phyloP scores from a whole-genome alignment of 2,888 invertebrate genomes.

The Drosophila niveifrons region DNA sequence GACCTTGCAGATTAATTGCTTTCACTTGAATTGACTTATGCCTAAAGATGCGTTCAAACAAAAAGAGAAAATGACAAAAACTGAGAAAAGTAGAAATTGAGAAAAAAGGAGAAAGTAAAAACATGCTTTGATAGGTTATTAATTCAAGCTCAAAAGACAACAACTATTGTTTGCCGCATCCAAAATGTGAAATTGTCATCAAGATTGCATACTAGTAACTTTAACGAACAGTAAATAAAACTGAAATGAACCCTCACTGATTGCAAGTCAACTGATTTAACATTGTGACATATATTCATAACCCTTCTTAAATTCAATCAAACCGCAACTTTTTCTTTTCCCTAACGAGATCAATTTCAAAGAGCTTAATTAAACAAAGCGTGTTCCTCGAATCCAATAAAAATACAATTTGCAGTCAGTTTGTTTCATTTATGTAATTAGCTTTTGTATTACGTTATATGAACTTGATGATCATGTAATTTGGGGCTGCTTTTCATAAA shows the following conservation, averaged over 20 bases:
- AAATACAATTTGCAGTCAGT: neutral
- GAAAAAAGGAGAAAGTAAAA: too few relatives aligned
- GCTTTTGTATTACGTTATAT: neutral
- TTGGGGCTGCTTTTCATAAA: conserved; percentile 21
- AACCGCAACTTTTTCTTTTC: neutral
- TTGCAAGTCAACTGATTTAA: conserved; percentile 9
- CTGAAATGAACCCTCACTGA: conserved; percentile 21
- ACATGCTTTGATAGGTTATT: conserved; percentile 12
- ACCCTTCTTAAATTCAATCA: neutral
- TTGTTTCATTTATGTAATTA: conserved; percentile 8
- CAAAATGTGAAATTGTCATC: neutral
- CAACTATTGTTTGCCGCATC: conserved; percentile 2
- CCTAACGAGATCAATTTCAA: neutral
- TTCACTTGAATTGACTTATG: conserved; percentile 2
- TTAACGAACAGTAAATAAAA: neutral
- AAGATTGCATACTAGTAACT: neutral
- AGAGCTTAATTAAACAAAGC: too few relatives aligned
- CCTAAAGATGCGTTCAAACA: neutral
- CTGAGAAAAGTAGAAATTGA: neutral
- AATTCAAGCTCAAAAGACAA: neutral
- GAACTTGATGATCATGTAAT: neutral
- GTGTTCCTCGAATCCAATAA: too few relatives aligned
- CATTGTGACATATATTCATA: neutral
- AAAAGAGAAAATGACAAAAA: neutral
- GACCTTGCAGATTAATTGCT: conserved; percentile 10